Base-by-base conservation (phyloP, 2,797 vertebrate species). In the Chrosomus eos region DNA sequence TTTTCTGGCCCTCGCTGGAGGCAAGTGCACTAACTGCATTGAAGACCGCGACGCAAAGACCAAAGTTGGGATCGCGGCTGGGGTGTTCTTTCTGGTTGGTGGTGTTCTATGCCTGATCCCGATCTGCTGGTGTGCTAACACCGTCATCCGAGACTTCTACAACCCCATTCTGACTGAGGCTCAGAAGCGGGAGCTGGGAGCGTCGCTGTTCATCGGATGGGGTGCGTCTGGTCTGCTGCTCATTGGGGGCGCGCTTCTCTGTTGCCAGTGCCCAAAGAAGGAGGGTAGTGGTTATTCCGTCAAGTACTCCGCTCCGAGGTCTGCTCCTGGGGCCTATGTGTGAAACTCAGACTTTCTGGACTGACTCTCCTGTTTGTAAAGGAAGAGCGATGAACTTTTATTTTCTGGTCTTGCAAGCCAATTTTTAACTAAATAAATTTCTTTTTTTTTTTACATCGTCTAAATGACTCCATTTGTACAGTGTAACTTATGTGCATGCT, bases 291-390 rank as follows among this genome's bases (percentile, higher is more conserved):
- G 94, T 1, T 99, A 97, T 88, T 95, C 97, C 0, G 96, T 94
- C n/a, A 98, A 97, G 87, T 98, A 98, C 70, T 96, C 95, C 0
- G 96, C 96, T 0, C 94, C 97, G 0, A 95, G 96, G 38, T 95
- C 97, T 0, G 91, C 90, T 0, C 89, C 92, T 33, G 92, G 93
- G 1, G 94, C 94, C 5, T 95, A 95, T 0, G 94, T 95, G 33
- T 95, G 68, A 94, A 1, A 9, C 31, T 9, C 7, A 2, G 28
- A 64, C 60, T 67, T 80, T 26, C 5, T 43, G n/a, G 7, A 83
- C 45, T 40, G n/a, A 45, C 9, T 83, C 48, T 68, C 82, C 62
- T 77, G 19, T 40, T 68, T 45, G 43, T 75, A 3, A 14, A 68
- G 45, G 72, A 68, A 83, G 82, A 76, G 45, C 28, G 14, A 1